Evolutionary conservation across 1,140 invertebrate genomes (phyloP), one percentile per base, ranked within the genome.

Genomic region (Apis dorsata): DNA sequence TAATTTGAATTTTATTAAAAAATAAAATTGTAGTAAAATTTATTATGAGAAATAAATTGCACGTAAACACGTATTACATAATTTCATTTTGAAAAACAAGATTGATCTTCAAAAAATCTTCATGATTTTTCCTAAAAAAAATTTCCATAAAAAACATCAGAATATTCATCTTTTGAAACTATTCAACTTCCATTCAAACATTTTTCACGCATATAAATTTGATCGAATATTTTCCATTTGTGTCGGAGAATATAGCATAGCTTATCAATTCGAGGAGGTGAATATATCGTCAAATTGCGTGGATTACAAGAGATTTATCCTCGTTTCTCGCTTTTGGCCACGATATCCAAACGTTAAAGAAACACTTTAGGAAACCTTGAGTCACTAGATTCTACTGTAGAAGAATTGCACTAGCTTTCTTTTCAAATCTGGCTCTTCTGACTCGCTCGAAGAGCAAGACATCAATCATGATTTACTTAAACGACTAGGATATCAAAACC

Each of bases 401-500:
- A 9, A 57, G 57, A 63, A 72, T 63, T 0, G 51, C 28, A 3
- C 1, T 2, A 13, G 28, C 13, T 19, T 66, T 53, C 44, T 4
- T 24, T 44, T 17, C 66, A 1, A 77, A 10, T 24, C 21, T 51
- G 11, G 0, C 24, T 5, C 1, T 2, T 53, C 0, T 4, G 1
- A 34, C 15, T 9, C 10, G 8, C 5, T 28, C 44, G 1, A 49
- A 65, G 60, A 13, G 15, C 13, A 44, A 34, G 7, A 17, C 65
- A 53, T 66, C 51, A 66, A 34, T 68, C 51, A 7, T 60, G 68
- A 79, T 83, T 83, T 79, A 72, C n/a, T 71, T 19, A 75, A 82
- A 76, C 63, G 24, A 24, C 15, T 21, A 4, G 7, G 34, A 44
- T 44, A 44, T 44, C 34, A 44, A 44, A 44, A 44, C 34, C 34